Evolutionary conservation across 1,140 invertebrate species (phyloP).

Genomic region (Pseudobourletiella spinata): DNA sequence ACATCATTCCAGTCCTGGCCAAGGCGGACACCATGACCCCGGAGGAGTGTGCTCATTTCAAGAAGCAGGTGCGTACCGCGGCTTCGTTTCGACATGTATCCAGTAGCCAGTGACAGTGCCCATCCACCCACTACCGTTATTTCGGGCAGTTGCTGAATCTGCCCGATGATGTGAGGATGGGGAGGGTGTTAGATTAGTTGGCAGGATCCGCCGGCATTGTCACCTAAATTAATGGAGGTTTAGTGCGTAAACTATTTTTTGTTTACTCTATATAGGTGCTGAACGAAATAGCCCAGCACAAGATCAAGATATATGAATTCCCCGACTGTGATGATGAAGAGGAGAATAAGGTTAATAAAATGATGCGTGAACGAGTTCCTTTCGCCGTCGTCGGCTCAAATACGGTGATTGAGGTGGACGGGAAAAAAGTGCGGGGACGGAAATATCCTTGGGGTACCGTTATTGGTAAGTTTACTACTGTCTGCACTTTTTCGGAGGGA

Average conservation of each 20-base stretch:
- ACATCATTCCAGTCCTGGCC: constrained; percentile 97
- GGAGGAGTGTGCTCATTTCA: constrained; percentile 90
- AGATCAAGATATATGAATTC: constrained; percentile 99
- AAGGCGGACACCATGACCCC: constrained; percentile 98
- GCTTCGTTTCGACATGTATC: background rate
- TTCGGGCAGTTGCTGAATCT: too few relatives aligned
- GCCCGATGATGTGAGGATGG: too few relatives aligned
- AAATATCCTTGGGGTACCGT: constrained; percentile 98
- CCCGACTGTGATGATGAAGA: constrained; percentile 71
- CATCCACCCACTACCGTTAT: too few relatives aligned
- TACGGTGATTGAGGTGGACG: constrained; percentile 79
- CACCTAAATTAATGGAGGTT: too few relatives aligned
- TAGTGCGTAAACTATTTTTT: too few relatives aligned
- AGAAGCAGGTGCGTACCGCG: constrained; percentile 80
- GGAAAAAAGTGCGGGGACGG: constrained; percentile 75
- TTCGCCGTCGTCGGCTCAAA: constrained; percentile 99
- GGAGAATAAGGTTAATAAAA: constrained; percentile 60
- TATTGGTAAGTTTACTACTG: constrained; percentile 55
- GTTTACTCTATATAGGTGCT: constrained; percentile 70
- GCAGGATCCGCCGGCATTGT: too few relatives aligned
- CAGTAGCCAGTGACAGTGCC: too few relatives aligned
- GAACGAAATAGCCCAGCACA: constrained; percentile 92
- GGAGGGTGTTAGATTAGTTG: too few relatives aligned
- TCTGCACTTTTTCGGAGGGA: too few relatives aligned
- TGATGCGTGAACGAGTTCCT: constrained; percentile 74